Evolutionary conservation across 1,140 invertebrate genomes (phyloP), one percentile per base, ranked within the genome.

Genomic region (Drosophila prosaltans): DNA sequence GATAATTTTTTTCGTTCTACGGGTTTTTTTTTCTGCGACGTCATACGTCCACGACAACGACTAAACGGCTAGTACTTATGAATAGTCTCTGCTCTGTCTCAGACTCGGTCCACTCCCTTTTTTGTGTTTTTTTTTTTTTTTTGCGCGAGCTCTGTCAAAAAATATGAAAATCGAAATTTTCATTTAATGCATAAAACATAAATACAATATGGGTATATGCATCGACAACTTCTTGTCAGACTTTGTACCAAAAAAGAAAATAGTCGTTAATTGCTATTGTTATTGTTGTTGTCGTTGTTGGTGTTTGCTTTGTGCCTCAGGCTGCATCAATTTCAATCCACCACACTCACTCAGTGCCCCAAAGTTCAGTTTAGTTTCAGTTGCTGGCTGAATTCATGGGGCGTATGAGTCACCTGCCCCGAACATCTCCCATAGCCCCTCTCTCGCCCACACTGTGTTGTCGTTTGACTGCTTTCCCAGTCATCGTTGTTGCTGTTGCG

Each of bases 351-450:
- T 36, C 32, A 63, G 32, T 43, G 40, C 30, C 24, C 36, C 70
- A 16, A 43, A 62, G 66, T 70, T 70, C 65, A 77, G 70, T 41
- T 63, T 21, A 39, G 55, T 63, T 70, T 70, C 62, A 77, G 70
- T 41, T 66, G n/a, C 43, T 55, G 26, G 26, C 36, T 65, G 64
- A 28, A 39, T 69, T 80, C 57, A 71, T 69, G 72, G 84, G 84
- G 84, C 84, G 84, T 80, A 89, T 90, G 86, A 83, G 73, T 81
- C 76, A 91, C 80, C 79, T 88, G 76, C 80, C 65, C 68, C 68
- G 54, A 63, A 62, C 69, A 72, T 80, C 74, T 69, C 72, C 74
- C 65, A 72, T 32, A 3, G 9, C 57, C 57, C 74, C 84, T n/a
- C 77, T 64, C 63, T 65, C 57, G 67, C 28, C 64, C 61, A 68